Evolutionary conservation across 2,888 invertebrate genomes (phyloP), one percentile per base, ranked within the genome.

Genomic region (Peribatodes rhomboidaria): DNA sequence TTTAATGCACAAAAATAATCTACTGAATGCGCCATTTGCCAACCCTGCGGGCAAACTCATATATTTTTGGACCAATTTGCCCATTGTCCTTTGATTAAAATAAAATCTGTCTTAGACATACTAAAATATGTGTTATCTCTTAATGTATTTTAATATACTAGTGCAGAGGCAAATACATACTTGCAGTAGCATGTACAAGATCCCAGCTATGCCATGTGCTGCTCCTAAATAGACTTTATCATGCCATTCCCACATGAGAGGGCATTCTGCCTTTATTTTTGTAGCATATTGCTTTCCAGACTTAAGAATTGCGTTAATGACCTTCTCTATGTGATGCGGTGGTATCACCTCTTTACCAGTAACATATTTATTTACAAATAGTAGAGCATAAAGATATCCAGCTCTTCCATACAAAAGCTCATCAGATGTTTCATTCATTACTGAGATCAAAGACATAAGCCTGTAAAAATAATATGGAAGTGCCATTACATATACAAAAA

Each of bases 151-250:
- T n/a, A n/a, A 27, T 2, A 39, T 14, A 14, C 1, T 4, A 3
- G 14, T 14, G 14, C 1, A 10, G 44, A 44, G 1, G 6, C 1
- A 14, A 3, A 13, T 6, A 83, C 78, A 80, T 77, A 96, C 97
- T 94, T 97, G 96, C 71, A 98, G 87, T n/a, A 98, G 87, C 67
- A 97, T 91, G 81, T 96, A 97, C 18, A 98, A 86, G 79, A 99
- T 98, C 7, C 98, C 98, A 67, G 96, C 95, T 71, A 97, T 88
- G 18, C 98, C 98, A 93, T 98, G 98, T 50, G 98, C 98, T 44
- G 97, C 98, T 16, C 98, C 98, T 54, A 97, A 89, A 83, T 98
- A 98, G 80, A 96, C 94, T 82, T 96, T 96, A 41, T 95, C 96
- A 88, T 98, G 98, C 98, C 98, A 98, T 77, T 96, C 94, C 90